These are phyloP conservation scores for Brachionus koreanus DNA, from an alignment of 1,140 invertebrate species.

Conservation along the genomic window DNA sequence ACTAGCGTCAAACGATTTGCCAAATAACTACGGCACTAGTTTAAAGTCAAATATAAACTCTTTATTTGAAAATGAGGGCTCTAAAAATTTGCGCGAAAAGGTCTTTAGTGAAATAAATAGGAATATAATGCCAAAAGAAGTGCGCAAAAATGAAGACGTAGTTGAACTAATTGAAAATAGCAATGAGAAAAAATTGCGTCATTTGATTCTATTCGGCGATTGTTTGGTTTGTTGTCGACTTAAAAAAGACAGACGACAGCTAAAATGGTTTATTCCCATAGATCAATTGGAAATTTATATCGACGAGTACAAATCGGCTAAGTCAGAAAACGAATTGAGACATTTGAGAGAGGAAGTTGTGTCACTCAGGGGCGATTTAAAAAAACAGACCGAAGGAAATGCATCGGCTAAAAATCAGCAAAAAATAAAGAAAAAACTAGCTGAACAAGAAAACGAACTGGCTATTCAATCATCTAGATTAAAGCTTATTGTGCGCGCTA, in stretches of 20 bases:
- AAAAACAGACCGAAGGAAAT: slow-evolving; percentile 37
- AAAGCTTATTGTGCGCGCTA: slow-evolving; percentile 23
- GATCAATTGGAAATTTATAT: slow-evolving; percentile 31
- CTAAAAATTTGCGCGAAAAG: slow-evolving; percentile 17
- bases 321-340: slow-evolving; percentile 13
- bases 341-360: slow-evolving; percentile 29
- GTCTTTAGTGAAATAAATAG: slow-evolving; percentile 34
- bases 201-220: slow-evolving; percentile 23
- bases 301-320: slow-evolving; percentile 6
- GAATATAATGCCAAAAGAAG: slow-evolving; percentile 43
- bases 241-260: slow-evolving; percentile 23
- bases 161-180: slow-evolving; percentile 25
- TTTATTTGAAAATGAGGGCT: slow-evolving; percentile 18
- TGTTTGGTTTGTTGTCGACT: slow-evolving; percentile 40
- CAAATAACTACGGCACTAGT: background rate
- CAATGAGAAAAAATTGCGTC: background rate
- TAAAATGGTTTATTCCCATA: slow-evolving; percentile 40
- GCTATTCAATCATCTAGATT: slow-evolving; percentile 35
- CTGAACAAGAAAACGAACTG: slow-evolving; percentile 40
- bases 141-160: slow-evolving; percentile 38
- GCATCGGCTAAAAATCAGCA: slow-evolving; percentile 20
- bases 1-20: background rate
- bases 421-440: slow-evolving; percentile 44
- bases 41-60: slow-evolving; percentile 11
- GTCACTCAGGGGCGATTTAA: background rate